Conservation (phyloP, 1,140 invertebrate species). For the Lycorma delicatula region DNA sequence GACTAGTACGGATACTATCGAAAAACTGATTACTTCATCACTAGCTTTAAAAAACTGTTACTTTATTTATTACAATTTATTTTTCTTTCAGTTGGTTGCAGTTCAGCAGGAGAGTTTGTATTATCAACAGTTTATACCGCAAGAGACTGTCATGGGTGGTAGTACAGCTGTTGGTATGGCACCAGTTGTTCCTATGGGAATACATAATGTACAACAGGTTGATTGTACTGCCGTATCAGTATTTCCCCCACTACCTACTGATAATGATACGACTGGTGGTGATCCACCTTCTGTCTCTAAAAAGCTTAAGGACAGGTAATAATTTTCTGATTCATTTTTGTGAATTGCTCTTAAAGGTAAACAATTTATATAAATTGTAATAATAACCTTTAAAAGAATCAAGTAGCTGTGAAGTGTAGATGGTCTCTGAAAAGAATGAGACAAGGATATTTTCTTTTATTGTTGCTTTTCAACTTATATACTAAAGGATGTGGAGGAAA, state of each 20-base stretch:
- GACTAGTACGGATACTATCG: too few relatives aligned
- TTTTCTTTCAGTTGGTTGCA: constrained; percentile 39
- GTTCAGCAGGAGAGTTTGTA: constrained; percentile 44
- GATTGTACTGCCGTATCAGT: constrained; percentile 1
- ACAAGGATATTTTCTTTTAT: too few relatives aligned
- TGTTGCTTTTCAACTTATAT: not conserved
- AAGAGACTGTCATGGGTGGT: constrained; percentile 1
- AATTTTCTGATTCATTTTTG: too few relatives aligned
- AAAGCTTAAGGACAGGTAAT: constrained; percentile 48
- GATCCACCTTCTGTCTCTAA: constrained; percentile 50
- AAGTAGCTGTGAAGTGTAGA: too few relatives aligned
- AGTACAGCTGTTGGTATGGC: not conserved
- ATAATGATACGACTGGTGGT: constrained; percentile 35
- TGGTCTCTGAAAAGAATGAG: too few relatives aligned
- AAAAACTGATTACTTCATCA: too few relatives aligned
- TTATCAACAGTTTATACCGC: constrained; percentile 37
- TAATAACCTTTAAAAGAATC: too few relatives aligned
- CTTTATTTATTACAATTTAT: too few relatives aligned
- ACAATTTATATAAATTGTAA: not conserved
- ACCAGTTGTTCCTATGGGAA: not conserved
- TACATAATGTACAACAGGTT: not conserved
- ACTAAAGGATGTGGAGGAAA: not conserved
- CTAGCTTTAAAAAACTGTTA: too few relatives aligned
- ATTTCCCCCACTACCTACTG: constrained; percentile 12
- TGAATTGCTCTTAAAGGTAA: not conserved